Base-by-base conservation (phyloP, 2,888 invertebrate genomes). In the Nephrotoma flavescens region DNA sequence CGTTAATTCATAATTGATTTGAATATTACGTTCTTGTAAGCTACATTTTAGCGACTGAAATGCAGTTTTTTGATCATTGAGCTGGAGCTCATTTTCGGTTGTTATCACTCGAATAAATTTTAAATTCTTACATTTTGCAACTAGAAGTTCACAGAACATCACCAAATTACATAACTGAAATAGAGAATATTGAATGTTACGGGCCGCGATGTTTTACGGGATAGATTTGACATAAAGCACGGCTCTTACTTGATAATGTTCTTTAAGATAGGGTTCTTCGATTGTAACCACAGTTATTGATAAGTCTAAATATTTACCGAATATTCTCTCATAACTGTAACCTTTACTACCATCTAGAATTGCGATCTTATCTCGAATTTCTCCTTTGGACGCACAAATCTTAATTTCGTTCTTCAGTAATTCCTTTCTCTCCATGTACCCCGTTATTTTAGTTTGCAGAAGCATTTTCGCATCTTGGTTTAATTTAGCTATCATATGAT, bases 241-340 rank as follows among this genome's bases (percentile, higher is more conserved):
- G 3, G 3, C 31, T 31, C 31, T 86, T 89, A 97, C 97, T 94
- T 98, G 98, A 93, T 97, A 97, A 90, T 94, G 94, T 88, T 93
- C 94, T 89, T 96, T 92, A 86, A 98, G 94, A 89, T 98, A 98
- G 0, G 98, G 97, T 91, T 98, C 98, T 89, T 97, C 96, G 71
- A 98, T 93, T 87, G 94, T 91, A 57, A 97, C 95, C 89, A 93
- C 93, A 0, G 93, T 93, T 0, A 97, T 94, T 47, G 94, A 93
- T 85, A 95, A 94, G 90, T 96, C 96, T 83, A 98, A 91, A 92
- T 96, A 97, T 89, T 95, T 93, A 0, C 96, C 95, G 92, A 98
- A 96, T 41, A 98, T 90, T 84, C 93, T 92, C 87, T 94, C 94
- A 90, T 97, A 98, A 88, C 97, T 95, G 89, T 96, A 94, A 0